A percentile compares a stretch with the other conserved stretches of the same genome.
These are phyloP conservation scores for Neomorphus geoffroyi DNA, from an alignment of 2,797 vertebrate genomes.

Conservation along the genomic window DNA sequence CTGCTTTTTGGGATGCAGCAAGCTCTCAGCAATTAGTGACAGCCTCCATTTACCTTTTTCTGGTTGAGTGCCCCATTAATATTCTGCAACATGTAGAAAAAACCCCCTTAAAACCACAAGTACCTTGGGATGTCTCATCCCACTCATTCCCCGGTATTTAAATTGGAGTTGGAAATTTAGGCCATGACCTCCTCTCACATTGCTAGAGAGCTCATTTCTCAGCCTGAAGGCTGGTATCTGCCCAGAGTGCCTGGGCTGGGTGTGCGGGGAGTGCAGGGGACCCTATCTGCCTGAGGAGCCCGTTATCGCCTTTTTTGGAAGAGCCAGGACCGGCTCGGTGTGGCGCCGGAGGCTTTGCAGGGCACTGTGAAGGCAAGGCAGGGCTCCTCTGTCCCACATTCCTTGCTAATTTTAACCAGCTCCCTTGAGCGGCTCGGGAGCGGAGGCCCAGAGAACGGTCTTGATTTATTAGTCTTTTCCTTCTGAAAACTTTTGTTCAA, in stretches of 20 bases:
- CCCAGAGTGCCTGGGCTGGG: neutral
- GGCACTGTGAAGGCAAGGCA: neutral
- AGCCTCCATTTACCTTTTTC: neutral
- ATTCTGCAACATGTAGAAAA: accelerated
- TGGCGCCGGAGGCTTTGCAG: neutral
- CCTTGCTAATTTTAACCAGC: conserved; percentile 72
- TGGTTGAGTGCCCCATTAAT: neutral
- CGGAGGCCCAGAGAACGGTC: neutral
- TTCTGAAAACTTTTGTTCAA: conserved; percentile 19
- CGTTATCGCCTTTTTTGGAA: conserved; percentile 57
- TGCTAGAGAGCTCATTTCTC: accelerated
- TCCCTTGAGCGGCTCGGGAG: neutral
- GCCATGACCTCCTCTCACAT: accelerated
- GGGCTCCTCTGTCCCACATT: conserved; percentile 52
- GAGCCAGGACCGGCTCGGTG: neutral
- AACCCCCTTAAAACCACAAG: accelerated
- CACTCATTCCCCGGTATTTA: accelerated
- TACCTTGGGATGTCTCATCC: neutral
- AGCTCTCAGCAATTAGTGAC: neutral
- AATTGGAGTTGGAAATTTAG: accelerated
- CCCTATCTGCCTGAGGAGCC: neutral
- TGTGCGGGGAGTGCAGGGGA: neutral
- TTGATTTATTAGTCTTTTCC: conserved; percentile 51
- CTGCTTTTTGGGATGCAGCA: neutral
- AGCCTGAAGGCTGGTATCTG: accelerated